Evolutionary conservation across 30 jellyfish, hydroid and myxozoan genomes (phyloP).

Genomic region (Turritopsis rubra): DNA sequence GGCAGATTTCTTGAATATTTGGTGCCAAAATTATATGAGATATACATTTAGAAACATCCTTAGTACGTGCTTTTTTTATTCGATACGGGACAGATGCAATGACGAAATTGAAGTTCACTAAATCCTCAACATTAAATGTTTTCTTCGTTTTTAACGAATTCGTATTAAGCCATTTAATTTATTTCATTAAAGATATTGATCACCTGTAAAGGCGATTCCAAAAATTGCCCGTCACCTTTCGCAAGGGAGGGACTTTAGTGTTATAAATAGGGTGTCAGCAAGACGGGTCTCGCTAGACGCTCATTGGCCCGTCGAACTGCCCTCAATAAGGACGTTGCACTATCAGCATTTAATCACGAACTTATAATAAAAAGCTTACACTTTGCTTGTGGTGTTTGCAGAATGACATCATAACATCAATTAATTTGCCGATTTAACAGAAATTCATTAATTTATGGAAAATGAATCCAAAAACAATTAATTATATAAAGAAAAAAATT

Average conservation of each 20-base stretch:
- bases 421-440: not conserved
- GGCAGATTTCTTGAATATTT: too few species aligned
- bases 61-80: too few species aligned
- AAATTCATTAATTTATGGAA: not conserved
- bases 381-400: not conserved
- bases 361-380: not conserved
- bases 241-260: constrained; percentile 18
- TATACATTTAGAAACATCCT: too few species aligned
- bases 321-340: constrained; percentile 32
- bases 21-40: too few species aligned
- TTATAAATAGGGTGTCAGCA: constrained; percentile 24
- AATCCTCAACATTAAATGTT: too few species aligned
- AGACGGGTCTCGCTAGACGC: constrained; percentile 35
- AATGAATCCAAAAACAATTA: not conserved
- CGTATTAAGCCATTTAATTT: too few species aligned
- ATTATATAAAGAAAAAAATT: too few species aligned
- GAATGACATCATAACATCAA: not conserved
- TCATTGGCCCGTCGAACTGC: constrained; percentile 37
- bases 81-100: too few species aligned
- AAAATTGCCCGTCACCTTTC: constrained; percentile 25
- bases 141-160: too few species aligned
- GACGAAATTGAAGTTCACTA: too few species aligned
- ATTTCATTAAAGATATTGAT: not conserved
- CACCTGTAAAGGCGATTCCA: constrained; percentile 7
- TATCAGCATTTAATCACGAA: not conserved